Evolutionary conservation across 2,888 invertebrate species (phyloP).

Genomic region (Acanthosoma haemorrhoidale): DNA sequence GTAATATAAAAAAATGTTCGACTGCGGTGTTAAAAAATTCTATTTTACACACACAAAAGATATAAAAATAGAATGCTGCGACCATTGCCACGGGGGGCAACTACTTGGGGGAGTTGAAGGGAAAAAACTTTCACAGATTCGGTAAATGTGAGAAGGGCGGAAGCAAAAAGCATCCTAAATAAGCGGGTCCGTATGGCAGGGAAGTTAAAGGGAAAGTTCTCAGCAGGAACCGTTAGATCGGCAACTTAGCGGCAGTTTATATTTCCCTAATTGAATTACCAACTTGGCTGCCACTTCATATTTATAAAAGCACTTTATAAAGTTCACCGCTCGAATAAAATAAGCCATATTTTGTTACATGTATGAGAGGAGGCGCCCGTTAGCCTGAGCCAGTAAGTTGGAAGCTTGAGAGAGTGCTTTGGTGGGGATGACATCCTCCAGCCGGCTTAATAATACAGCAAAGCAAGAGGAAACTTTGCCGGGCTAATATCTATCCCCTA

Average conservation of each 20-base stretch:
- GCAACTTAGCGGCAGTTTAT: background rate
- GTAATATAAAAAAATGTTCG: too few species aligned
- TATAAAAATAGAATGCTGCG: too few species aligned
- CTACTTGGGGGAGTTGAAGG: background rate
- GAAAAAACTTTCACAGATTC: background rate
- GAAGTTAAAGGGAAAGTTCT: background rate
- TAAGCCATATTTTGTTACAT: too few species aligned
- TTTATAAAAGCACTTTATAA: background rate
- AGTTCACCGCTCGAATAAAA: background rate
- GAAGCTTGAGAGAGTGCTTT: too few species aligned
- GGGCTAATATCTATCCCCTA: too few species aligned
- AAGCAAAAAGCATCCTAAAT: background rate
- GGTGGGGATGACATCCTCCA: too few species aligned
- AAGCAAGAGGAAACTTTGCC: too few species aligned
- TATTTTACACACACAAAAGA: too few species aligned
- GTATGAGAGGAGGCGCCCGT: too few species aligned
- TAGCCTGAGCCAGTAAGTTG: too few species aligned
- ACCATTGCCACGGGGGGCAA: background rate
- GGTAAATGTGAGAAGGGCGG: constrained; percentile 2
- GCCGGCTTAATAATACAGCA: too few species aligned
- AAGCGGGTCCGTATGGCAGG: background rate
- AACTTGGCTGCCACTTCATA: background rate
- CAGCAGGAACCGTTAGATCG: background rate
- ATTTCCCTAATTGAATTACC: background rate
- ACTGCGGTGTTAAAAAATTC: too few species aligned